Evolutionary conservation across 2,888 invertebrate species (phyloP).

Genomic region (Lycocerus yunnanus): DNA sequence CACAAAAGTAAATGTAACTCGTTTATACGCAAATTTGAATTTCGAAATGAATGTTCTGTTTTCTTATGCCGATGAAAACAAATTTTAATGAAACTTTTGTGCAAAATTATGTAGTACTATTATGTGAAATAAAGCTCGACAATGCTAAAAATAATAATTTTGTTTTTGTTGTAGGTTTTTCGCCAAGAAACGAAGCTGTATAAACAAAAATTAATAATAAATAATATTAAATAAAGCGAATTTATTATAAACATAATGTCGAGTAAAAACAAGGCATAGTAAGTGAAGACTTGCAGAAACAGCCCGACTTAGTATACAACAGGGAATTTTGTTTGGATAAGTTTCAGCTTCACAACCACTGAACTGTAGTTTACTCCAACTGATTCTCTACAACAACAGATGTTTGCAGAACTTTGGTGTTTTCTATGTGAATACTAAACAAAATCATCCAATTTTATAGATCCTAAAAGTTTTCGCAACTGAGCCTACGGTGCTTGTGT

Average conservation of each 20-base stretch:
- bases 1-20: neutral
- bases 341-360: conserved; percentile 21
- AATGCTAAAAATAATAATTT: conserved; percentile 15
- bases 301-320: conserved; percentile 16
- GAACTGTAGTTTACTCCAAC: conserved; percentile 9
- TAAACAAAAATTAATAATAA: conserved; percentile 6
- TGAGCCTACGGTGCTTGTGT: conserved; percentile 28
- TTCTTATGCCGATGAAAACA: neutral
- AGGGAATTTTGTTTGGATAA: conserved; percentile 21
- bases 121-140: neutral
- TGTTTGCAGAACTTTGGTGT: conserved; percentile 39
- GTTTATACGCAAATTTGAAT: neutral
- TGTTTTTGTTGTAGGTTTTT: conserved; percentile 23
- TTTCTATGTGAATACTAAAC: conserved; percentile 43
- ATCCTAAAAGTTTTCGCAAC: conserved; percentile 39
- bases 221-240: neutral
- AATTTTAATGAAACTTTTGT: conserved; percentile 1
- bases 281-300: conserved; percentile 22
- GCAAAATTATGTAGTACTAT: neutral
- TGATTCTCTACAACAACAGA: conserved; percentile 36
- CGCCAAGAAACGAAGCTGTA: conserved; percentile 1
- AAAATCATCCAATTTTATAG: conserved; percentile 41
- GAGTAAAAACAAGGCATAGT: conserved; percentile 17
- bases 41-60: neutral
- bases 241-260: neutral